These are phyloP conservation scores for Calliopum simillimum DNA, from an alignment of 2,888 invertebrate species.

Conservation along the genomic window DNA sequence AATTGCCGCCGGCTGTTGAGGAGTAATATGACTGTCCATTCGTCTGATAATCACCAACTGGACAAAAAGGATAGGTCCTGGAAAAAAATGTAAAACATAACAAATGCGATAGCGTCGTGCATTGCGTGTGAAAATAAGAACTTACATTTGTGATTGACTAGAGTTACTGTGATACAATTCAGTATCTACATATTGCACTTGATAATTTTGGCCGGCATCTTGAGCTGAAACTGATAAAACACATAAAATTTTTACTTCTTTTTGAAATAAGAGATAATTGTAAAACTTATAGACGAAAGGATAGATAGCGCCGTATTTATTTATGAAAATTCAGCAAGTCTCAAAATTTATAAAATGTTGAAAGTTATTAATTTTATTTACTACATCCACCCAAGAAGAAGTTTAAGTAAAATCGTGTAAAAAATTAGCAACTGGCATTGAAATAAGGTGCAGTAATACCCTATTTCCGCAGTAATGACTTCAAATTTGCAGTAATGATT, in stretches of 20 bases:
- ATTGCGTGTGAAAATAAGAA: constrained; percentile 18
- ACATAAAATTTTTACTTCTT: neutral
- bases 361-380: neutral
- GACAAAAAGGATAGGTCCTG: constrained; percentile 83
- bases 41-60: constrained; percentile 74
- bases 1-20: constrained; percentile 63
- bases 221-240: constrained; percentile 65
- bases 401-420: neutral
- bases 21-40: constrained; percentile 75
- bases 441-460: no score
- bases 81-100: neutral
- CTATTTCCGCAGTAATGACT: no score
- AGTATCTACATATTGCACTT: constrained; percentile 82
- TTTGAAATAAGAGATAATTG: neutral
- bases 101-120: neutral
- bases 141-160: constrained; percentile 73
- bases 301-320: neutral
- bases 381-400: neutral
- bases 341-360: neutral
- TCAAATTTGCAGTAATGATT: no score
- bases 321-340: neutral
- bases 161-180: constrained; percentile 74
- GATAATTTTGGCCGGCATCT: constrained; percentile 69
- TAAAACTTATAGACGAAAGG: neutral
- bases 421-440: no score